These are phyloP conservation scores for Zenarchopterus dispar DNA, from an alignment of 2,797 vertebrate genomes.

Conservation along the genomic window DNA sequence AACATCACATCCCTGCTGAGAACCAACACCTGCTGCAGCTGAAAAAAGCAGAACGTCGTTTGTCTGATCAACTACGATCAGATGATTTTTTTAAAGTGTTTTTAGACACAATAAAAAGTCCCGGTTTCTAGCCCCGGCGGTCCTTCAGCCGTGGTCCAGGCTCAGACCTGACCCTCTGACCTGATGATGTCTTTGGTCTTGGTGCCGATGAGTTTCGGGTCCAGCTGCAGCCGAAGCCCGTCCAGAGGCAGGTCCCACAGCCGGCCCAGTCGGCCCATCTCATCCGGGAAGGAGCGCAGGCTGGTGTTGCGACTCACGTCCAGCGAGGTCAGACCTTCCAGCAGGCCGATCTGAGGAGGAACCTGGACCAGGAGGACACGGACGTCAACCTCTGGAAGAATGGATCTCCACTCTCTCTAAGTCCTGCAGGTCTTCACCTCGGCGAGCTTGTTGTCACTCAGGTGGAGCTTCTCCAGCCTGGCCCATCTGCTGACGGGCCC, in stretches of 20 bases:
- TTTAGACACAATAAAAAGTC: too few species aligned
- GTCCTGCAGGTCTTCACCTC: slow-evolving; percentile 80
- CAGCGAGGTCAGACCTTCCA: slow-evolving; percentile 92
- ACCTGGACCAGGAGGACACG: slow-evolving; percentile 77
- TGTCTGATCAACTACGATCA: too few species aligned
- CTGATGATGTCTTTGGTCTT: slow-evolving; percentile 97
- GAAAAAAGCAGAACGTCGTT: too few species aligned
- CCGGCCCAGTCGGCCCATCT: slow-evolving; percentile 92
- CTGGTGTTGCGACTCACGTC: slow-evolving; percentile 90
- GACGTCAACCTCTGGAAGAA: not conserved
- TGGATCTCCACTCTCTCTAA: too few species aligned
- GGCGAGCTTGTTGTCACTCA: slow-evolving; percentile 90
- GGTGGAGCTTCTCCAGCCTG: slow-evolving; percentile 92
- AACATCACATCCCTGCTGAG: too few species aligned
- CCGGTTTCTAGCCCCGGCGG: too few species aligned
- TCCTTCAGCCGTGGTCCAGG: too few species aligned
- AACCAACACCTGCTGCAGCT: too few species aligned
- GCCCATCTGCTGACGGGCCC: slow-evolving; percentile 88
- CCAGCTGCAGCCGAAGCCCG: slow-evolving; percentile 91
- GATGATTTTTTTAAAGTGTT: too few species aligned
- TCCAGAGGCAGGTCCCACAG: slow-evolving; percentile 98
- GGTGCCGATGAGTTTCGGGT: slow-evolving; percentile 92
- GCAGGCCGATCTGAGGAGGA: slow-evolving; percentile 90
- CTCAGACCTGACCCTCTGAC: too few species aligned
- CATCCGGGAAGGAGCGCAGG: slow-evolving; percentile 91